Percentiles rank a stretch among this genome's conserved stretches.
phyloP scores from a whole-genome alignment of 1,140 invertebrate species.

The Geopemphigus sp. region DNA sequence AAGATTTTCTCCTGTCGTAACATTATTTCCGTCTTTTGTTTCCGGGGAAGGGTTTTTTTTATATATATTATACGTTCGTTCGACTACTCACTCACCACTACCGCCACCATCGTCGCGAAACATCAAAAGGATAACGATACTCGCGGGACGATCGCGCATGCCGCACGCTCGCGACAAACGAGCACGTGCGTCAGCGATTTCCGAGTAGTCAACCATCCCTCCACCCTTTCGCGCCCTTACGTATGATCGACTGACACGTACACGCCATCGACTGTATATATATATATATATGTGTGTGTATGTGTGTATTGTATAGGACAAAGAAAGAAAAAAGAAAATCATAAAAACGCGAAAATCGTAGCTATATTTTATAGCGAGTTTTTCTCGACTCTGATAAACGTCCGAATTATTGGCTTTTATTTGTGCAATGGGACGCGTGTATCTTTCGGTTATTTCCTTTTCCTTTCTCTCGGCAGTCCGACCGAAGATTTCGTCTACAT shows the following conservation, averaged over 20 bases:
- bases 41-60: background rate
- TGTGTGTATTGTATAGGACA: background rate
- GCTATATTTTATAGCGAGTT: background rate
- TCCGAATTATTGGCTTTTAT: background rate
- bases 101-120: background rate
- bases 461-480: background rate
- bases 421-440: background rate
- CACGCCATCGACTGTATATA: background rate
- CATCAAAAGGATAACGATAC: constrained; percentile 1
- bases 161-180: background rate
- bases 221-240: background rate
- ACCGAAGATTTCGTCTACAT: background rate
- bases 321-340: background rate
- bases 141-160: background rate
- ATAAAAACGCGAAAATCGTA: background rate
- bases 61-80: background rate
- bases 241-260: background rate
- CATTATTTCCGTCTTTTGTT: background rate
- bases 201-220: background rate
- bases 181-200: constrained; percentile 23
- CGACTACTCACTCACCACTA: background rate
- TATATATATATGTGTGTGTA: background rate
- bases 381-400: background rate
- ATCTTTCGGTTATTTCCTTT: background rate
- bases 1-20: constrained; percentile 1